Evolutionary conservation across 2,888 invertebrate genomes (phyloP).

Genomic region (Sinopyrophorus schimmeli): DNA sequence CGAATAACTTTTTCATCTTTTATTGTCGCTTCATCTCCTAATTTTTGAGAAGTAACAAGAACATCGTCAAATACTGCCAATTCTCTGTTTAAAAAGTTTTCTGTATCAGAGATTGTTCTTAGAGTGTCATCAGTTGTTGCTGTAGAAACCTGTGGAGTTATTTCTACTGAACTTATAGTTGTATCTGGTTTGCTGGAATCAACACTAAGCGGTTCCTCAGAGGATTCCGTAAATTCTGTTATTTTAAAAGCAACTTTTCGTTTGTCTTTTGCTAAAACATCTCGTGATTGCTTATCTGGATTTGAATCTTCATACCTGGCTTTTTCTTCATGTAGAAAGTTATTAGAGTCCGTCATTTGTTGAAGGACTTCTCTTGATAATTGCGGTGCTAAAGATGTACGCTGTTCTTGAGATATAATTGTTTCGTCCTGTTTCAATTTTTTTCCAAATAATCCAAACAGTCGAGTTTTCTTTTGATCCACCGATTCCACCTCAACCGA

Average conservation of each 20-base stretch:
- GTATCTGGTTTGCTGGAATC: not conserved
- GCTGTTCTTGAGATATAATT: conserved; percentile 12
- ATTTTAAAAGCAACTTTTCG: no score
- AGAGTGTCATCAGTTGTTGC: conserved; percentile 19
- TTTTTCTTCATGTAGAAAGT: conserved; percentile 24
- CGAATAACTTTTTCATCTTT: not conserved
- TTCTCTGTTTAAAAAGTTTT: conserved; percentile 34
- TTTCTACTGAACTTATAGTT: not conserved
- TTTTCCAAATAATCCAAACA: conserved; percentile 43
- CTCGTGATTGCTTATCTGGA: no score
- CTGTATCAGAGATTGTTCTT: conserved; percentile 21
- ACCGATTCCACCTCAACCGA: not conserved
- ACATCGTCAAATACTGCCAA: conserved; percentile 34
- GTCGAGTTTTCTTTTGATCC: conserved; percentile 10
- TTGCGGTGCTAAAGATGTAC: not conserved
- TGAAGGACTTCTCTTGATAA: conserved; percentile 4
- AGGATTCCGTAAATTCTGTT: not conserved
- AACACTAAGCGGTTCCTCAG: not conserved
- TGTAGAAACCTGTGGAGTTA: conserved; percentile 11
- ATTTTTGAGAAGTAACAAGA: not conserved
- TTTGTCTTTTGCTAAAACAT: no score
- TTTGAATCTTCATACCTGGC: conserved; percentile 8
- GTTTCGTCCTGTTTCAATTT: conserved; percentile 39
- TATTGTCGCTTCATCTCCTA: not conserved
- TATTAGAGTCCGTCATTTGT: conserved; percentile 12